Evolutionary conservation across 2,888 invertebrate genomes (phyloP), one percentile per base, ranked within the genome.

Genomic region (Mesodorylaimus sp.): DNA sequence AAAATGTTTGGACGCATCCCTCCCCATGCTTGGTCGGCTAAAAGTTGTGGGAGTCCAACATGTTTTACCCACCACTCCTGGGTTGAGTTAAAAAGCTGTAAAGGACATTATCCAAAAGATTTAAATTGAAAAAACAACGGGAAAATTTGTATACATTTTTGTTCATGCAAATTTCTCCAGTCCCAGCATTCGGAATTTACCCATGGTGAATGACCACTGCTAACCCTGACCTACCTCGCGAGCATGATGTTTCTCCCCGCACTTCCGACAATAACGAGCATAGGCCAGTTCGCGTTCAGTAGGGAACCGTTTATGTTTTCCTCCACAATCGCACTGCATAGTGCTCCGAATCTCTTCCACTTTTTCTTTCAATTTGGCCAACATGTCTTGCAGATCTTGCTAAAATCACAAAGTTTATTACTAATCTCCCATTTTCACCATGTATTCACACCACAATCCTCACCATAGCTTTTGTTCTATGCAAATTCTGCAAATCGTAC

Each of bases 311-410:
- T 82, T 82, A 72, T 93, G 91, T 39, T 87, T 78, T 24, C 81
- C 77, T 2, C 84, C 83, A 72, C 91, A 91, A 69, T 87, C 89
- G 73, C 91, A 93, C 63, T 86, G 74, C 68, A 91, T 88, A 56
- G 87, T 85, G 70, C 86, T 87, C 53, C 50, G n/a, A 61, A 52
- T 42, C 59, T 86, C 84, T 68, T 87, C 85, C 75, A 89, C 84
- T 73, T 89, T 89, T 66, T 84, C 81, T 67, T 87, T 85, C 50
- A 89, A 73, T 67, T 87, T 85, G 19, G 82, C 81, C 52, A 89
- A 70, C 58, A 89, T 74, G 65, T 83, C 83, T 59, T 83, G 83
- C 59, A 89, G 75, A 71, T 86, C 87, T 58, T 60, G 59, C 68
- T 67, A 60, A n/a, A 61, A 61, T 48, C n/a, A 47, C 50, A 54